These are phyloP conservation scores for Tetrao urogallus DNA, from an alignment of 2,113 vertebrate genomes.

Conservation along the genomic window DNA sequence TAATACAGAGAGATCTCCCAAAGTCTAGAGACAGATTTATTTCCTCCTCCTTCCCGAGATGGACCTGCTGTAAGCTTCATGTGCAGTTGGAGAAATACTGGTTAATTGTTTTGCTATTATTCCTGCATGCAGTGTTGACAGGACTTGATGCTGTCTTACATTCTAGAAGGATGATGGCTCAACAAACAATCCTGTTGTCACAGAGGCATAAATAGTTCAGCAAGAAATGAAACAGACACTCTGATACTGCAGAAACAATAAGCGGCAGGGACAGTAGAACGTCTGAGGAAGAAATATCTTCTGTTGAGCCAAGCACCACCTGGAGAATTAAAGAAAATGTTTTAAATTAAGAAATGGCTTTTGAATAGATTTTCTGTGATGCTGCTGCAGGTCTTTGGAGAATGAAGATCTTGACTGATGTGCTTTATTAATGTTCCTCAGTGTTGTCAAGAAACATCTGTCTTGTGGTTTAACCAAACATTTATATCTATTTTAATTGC, in stretches of 20 bases:
- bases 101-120: conserved; percentile 12
- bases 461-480: background rate
- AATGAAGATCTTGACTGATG: background rate
- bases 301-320: background rate
- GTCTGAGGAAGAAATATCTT: background rate
- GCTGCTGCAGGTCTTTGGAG: conserved; percentile 19
- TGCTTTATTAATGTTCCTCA: background rate
- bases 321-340: conserved; percentile 14
- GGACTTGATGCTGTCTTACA: background rate
- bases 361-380: conserved; percentile 18
- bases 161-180: background rate
- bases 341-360: conserved; percentile 13
- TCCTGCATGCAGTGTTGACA: background rate
- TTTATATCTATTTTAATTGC: background rate
- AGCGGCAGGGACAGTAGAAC: conserved; percentile 11
- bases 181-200: conserved; percentile 8
- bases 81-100: background rate
- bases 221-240: conserved; percentile 30
- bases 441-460: background rate
- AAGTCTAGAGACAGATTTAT: conserved; percentile 28
- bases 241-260: conserved; percentile 1
- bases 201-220: conserved; percentile 31
- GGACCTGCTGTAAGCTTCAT: background rate
- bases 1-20: conserved; percentile 40
- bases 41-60: conserved; percentile 39